phyloP scores from a whole-genome alignment of 2,797 vertebrate genomes.

The Scolopax rusticola region DNA sequence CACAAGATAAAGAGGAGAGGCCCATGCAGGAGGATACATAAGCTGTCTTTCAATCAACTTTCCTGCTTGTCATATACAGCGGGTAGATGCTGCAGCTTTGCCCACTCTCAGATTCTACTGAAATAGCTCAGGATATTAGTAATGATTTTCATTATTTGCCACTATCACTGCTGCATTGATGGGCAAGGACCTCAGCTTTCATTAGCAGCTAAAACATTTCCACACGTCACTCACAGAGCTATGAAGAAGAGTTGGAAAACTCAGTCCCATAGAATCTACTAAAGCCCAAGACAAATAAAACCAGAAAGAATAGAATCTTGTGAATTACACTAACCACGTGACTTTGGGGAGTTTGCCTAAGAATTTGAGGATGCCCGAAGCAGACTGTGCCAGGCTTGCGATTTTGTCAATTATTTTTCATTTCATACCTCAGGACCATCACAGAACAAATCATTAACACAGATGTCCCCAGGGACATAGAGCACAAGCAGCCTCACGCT shows the following conservation, averaged over 20 bases:
- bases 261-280: background rate
- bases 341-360: background rate
- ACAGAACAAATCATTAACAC: background rate
- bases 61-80: background rate
- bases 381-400: background rate
- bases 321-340: background rate
- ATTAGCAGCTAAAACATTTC: background rate
- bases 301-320: background rate
- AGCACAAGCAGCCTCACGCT: background rate
- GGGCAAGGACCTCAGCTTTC: background rate
- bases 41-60: background rate
- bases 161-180: background rate
- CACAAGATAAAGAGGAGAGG: background rate
- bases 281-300: background rate
- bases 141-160: background rate
- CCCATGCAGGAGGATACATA: background rate
- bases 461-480: background rate
- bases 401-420: slow-evolving; percentile 1
- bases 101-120: background rate
- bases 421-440: background rate
- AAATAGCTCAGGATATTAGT: background rate
- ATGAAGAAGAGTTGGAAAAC: background rate
- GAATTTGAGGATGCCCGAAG: background rate
- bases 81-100: background rate
- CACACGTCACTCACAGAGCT: fast-evolving